phyloP scores from a whole-genome alignment of 1,140 invertebrate species.

The Drosophila setifemur region DNA sequence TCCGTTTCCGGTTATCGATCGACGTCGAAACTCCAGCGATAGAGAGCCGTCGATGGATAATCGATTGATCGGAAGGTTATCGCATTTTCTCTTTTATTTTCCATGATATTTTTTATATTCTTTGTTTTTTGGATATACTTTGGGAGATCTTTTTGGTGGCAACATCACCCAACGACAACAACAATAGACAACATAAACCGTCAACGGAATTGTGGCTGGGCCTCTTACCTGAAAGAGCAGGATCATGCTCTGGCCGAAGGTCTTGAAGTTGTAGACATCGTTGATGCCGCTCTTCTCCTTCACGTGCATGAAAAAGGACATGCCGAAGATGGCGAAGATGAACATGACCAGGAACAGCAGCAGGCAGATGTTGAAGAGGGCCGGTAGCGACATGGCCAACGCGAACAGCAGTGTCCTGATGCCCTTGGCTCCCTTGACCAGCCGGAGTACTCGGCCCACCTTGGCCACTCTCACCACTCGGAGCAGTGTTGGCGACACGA shows the following conservation, averaged over 20 bases:
- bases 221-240: constrained; percentile 94
- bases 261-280: constrained; percentile 99
- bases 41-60: constrained; percentile 26
- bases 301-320: constrained; percentile 99
- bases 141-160: too few relatives aligned
- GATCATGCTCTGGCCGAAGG: constrained; percentile 99
- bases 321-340: constrained; percentile 99
- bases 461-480: constrained; percentile 98
- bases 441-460: constrained; percentile 96
- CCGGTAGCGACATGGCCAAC: constrained; percentile 98
- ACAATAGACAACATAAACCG: constrained; percentile 82
- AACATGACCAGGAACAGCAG: constrained; percentile 99
- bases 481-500: constrained; percentile 97
- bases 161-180: constrained; percentile 83
- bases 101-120: background rate
- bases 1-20: constrained; percentile 19
- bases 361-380: constrained; percentile 99
- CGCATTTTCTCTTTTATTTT: background rate
- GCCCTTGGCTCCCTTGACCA: constrained; percentile 98
- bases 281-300: constrained; percentile 96
- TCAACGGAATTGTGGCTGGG: constrained; percentile 78
- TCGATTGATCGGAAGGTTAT: constrained; percentile 11
- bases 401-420: constrained; percentile 98
- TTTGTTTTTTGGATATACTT: too few relatives aligned
- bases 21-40: constrained; percentile 34